Conservation (phyloP, 2,888 invertebrate species). For the Apotomis betuletana region DNA sequence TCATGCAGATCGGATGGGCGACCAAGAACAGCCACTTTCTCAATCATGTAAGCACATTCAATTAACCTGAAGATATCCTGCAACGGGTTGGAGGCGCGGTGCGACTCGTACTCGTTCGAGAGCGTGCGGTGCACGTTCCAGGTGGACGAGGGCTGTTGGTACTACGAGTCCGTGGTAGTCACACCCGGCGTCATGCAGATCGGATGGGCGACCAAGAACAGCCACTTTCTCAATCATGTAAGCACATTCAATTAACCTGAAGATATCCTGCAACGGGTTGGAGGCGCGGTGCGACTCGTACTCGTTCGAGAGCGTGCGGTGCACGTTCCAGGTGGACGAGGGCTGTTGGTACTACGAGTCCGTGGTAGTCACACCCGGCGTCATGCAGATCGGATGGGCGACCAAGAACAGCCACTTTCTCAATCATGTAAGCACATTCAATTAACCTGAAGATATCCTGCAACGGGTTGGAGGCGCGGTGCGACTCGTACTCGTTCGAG, state of each 20-base stretch:
- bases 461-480: conserved; percentile 94
- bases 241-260: conserved; percentile 85
- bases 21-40: conserved; percentile 95
- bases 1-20: conserved; percentile 99
- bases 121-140: conserved; percentile 95
- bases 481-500: conserved; percentile 96
- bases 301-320: conserved; percentile 96
- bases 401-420: conserved; percentile 95
- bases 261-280: conserved; percentile 94
- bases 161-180: conserved; percentile 93
- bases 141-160: conserved; percentile 93
- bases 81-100: conserved; percentile 94
- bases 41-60: conserved; percentile 89
- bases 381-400: conserved; percentile 99
- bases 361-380: conserved; percentile 92
- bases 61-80: conserved; percentile 93
- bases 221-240: conserved; percentile 95
- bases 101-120: conserved; percentile 96
- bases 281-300: conserved; percentile 96
- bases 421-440: conserved; percentile 89
- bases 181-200: conserved; percentile 98
- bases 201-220: conserved; percentile 97
- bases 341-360: conserved; percentile 97
- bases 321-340: conserved; percentile 91
- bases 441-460: conserved; percentile 93